phyloP scores from a whole-genome alignment of 2,888 invertebrate genomes.

The Acanthacorydalis orientalis region DNA sequence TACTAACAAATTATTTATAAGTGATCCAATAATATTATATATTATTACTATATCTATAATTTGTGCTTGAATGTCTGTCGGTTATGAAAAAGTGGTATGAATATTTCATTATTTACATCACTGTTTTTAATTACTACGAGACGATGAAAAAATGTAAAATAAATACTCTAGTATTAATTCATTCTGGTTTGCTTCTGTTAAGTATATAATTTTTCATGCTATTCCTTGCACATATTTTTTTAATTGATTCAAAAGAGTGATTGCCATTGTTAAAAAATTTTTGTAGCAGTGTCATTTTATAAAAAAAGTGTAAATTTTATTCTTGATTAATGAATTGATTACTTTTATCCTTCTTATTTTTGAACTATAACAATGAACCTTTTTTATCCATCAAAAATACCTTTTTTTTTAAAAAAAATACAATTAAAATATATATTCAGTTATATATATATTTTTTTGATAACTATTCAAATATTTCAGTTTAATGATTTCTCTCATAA shows the following conservation, averaged over 20 bases:
- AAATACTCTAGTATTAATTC: conserved; percentile 1
- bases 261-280: conserved; percentile 3
- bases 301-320: neutral
- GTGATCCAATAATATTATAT: conserved; percentile 2
- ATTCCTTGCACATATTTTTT: neutral
- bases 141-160: conserved; percentile 1
- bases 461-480: no score
- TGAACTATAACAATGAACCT: no score
- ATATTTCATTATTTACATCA: conserved; percentile 1
- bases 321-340: no score
- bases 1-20: conserved; percentile 2
- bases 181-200: neutral
- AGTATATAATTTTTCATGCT: neutral
- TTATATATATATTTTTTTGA: no score
- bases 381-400: no score
- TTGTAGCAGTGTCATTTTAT: neutral
- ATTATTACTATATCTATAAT: conserved; percentile 1
- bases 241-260: neutral
- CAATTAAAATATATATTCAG: no score
- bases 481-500: no score
- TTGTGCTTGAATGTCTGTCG: conserved; percentile 1
- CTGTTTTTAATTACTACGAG: conserved; percentile 2
- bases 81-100: conserved; percentile 1
- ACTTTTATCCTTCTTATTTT: no score
- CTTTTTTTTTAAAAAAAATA: no score